Base-by-base conservation (phyloP, 2,797 vertebrate genomes). In the Hydrolagus colliei region DNA sequence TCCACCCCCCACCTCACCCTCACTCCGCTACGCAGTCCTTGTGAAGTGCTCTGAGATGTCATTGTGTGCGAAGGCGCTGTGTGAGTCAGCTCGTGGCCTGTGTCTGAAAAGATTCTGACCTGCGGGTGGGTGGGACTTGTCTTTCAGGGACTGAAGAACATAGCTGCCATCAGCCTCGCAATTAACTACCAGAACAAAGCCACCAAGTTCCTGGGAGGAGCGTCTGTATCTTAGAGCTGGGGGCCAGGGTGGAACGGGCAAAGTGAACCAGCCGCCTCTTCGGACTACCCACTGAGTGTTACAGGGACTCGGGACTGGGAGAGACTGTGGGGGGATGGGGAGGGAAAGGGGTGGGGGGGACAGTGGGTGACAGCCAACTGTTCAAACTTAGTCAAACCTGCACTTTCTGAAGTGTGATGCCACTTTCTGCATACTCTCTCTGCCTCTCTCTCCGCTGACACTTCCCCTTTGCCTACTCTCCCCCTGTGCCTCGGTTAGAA, bases 171-270 rank as follows among this genome's bases (percentile, higher is more conserved):
- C 94, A 99, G 97, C 93, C 94, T 99, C 93, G 97, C 97, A 87
- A 98, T 99, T 94, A 96, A 96, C 94, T 98, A 99, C 88, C 95
- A 97, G 62, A 99, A 98, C 95, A 98, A 97, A 95, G 97, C 96
- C 32, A 99, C 98, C 86, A 93, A 92, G 91, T 93, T 96, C 87
- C 96, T 98, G 95, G 95, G 95, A 90, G 90, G 71, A 6, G 63
- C 35, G 62, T 35, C 32, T 5, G 20, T 11, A 5, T 84, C 79
- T 3, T 32, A 84, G 18, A 84, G 27, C 16, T 41, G 41, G 41
- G 1, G 41, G 27, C 27, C 27, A 27, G 27, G 27, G 27, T 27
- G 27, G 41, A 67, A 20, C 79, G 63, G 10, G 65, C 79, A 20
- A 35, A 71, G 7, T 41, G 32, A 84, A 41, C 27, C 71, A 2